Evolutionary conservation across 2,797 vertebrate genomes (phyloP).

Genomic region (Bufotes viridis): DNA sequence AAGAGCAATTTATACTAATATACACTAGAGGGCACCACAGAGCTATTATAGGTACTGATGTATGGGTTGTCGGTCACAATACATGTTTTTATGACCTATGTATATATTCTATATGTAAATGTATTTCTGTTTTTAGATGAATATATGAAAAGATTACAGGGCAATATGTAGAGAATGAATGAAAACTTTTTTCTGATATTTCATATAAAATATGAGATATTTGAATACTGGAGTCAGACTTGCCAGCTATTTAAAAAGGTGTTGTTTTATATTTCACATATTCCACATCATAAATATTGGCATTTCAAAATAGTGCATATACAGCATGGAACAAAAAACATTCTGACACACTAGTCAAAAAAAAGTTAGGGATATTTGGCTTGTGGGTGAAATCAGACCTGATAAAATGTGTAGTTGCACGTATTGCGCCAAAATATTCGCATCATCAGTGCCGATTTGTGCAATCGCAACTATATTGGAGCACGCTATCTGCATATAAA

Average conservation of each 20-base stretch:
- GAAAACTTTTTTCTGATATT: neutral
- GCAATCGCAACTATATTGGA: too few species aligned
- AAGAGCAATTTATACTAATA: neutral
- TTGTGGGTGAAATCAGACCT: too few species aligned
- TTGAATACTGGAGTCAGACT: neutral
- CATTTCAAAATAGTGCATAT: neutral
- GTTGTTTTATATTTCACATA: too few species aligned
- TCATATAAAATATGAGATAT: neutral
- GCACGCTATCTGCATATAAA: too few species aligned
- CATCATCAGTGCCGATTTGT: too few species aligned
- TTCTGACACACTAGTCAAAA: too few species aligned
- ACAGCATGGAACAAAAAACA: too few species aligned
- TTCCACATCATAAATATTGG: neutral
- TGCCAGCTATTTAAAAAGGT: too few species aligned
- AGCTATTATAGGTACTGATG: neutral
- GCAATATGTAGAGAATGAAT: neutral
- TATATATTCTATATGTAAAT: neutral
- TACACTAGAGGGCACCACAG: slow-evolving; percentile 36
- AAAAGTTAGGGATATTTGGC: too few species aligned
- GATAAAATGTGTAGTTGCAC: too few species aligned
- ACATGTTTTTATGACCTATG: neutral
- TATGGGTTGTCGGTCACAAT: neutral
- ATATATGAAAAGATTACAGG: neutral
- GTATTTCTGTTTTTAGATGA: neutral
- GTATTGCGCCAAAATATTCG: too few species aligned